Evolutionary conservation across 2,113 vertebrate genomes (phyloP).

Genomic region (Pseudorectes ferrugineus): DNA sequence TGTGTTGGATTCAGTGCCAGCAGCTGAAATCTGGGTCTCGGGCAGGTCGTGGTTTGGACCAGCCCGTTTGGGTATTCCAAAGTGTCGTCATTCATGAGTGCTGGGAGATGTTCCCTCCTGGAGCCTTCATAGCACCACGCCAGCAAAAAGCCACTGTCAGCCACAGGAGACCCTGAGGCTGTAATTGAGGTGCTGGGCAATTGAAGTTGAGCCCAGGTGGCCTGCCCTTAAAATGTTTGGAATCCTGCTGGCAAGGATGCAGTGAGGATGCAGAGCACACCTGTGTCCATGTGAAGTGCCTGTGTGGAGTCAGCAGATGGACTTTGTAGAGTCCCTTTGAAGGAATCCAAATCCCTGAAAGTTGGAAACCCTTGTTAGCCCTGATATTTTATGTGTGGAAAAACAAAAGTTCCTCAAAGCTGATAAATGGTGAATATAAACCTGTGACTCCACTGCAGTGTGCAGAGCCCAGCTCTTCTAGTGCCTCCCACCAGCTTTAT

Average conservation of each 20-base stretch:
- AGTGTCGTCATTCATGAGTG: rapidly evolving
- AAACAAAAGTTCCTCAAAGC: background rate
- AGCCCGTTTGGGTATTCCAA: background rate
- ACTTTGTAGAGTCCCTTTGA: background rate
- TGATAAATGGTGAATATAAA: background rate
- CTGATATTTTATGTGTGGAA: background rate
- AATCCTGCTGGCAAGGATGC: background rate
- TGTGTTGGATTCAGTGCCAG: background rate
- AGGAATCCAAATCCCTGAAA: background rate
- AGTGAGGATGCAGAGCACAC: background rate
- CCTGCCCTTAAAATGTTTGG: background rate
- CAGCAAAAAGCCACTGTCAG: background rate
- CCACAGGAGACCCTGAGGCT: background rate
- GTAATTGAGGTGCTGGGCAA: background rate
- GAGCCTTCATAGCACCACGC: background rate
- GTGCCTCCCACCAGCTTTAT: background rate
- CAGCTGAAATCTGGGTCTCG: rapidly evolving
- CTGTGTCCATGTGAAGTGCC: background rate
- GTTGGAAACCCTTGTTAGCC: background rate
- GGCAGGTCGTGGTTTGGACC: background rate
- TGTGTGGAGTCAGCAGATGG: rapidly evolving
- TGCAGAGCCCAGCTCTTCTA: background rate
- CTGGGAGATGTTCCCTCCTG: background rate
- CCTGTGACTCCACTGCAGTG: background rate
- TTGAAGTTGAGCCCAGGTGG: rapidly evolving